phyloP scores from a whole-genome alignment of 2,797 vertebrate genomes.

The Acrossocheilus wenchowensis region DNA sequence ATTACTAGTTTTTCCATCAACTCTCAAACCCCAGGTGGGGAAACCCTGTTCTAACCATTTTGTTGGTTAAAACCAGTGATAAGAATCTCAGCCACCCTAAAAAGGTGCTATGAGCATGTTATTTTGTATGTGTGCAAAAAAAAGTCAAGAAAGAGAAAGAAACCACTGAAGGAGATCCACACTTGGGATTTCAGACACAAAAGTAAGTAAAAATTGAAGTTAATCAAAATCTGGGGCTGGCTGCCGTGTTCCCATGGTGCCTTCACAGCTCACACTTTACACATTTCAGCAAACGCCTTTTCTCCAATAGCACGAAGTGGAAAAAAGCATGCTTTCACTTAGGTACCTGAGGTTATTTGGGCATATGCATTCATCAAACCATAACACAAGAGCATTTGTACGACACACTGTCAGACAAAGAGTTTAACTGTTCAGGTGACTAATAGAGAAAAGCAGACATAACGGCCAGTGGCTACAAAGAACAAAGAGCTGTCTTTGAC shows the following conservation, averaged over 20 bases:
- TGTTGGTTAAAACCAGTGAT: not conserved
- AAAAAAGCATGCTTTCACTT: conserved; percentile 15
- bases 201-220: conserved; percentile 82
- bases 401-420: not conserved
- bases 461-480: conserved; percentile 2
- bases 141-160: conserved; percentile 32
- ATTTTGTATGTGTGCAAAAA: conserved; percentile 9
- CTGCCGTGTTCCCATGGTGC: conserved; percentile 66
- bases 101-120: not conserved
- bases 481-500: conserved; percentile 42
- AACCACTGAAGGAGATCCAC: conserved; percentile 62
- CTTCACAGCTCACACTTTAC: conserved; percentile 59
- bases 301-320: not conserved
- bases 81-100: not conserved
- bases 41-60: not conserved
- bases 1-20: not conserved
- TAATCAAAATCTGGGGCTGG: conserved; percentile 68
- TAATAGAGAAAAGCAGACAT: conserved; percentile 25
- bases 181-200: conserved; percentile 65
- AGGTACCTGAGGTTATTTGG: conserved; percentile 6
- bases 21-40: not conserved
- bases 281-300: conserved; percentile 34
- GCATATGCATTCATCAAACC: conserved; percentile 5
- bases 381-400: conserved; percentile 23
- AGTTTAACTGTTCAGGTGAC: conserved; percentile 42